Base-by-base conservation (phyloP, 2,888 invertebrate species). In the Ptilodon capucinus region DNA sequence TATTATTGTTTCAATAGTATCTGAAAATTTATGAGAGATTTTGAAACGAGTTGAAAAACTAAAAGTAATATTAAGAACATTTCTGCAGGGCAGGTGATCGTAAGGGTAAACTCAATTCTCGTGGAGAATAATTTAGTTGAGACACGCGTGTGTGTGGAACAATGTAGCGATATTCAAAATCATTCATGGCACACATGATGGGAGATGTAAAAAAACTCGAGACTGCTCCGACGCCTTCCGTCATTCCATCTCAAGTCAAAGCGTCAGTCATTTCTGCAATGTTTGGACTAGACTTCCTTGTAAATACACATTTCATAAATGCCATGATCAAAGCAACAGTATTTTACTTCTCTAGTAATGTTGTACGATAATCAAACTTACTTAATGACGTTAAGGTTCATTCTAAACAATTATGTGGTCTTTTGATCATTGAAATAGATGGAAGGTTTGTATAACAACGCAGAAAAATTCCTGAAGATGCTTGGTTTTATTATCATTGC, bases 181-280 rank as follows among this genome's bases (percentile, higher is more conserved):
- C 34, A 44, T n/a, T 17, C 17, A 17, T 18, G 18, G 11, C 14
- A 13, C 21, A 38, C 14, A 32, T 34, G 11, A 40, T 14, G 34
- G 18, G 18, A n/a, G 1, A 25, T 21, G 2, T 19, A 40, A 40
- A 43, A 53, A 36, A 0, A 35, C 35, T 40, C 17, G 7, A 35
- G 7, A 32, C 23, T 9, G 44, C 13, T 42, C 19, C 40, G 46
- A 42, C 40, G 59, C 25, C 67, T 65, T 63, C 67, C 61, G 56
- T 44, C 43, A 49, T 64, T 18, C 39, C 11, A 40, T 36, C 28
- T 30, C n/a, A n/a, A 32, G 30, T 30, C 42, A 40, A 43, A 42
- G 30, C 51, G 61, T 55, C 66, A 67, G 49, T 68, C 54, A 71
- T 60, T 53, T 64, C 51, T 48, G 48, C 38, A 51, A 64, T 70